A percentile compares a stretch with the other conserved stretches of the same genome.
These are phyloP conservation scores for Pseudorhiza aurosa DNA, from an alignment of 30 jellyfish, hydroid and myxozoan species.

Conservation along the genomic window DNA sequence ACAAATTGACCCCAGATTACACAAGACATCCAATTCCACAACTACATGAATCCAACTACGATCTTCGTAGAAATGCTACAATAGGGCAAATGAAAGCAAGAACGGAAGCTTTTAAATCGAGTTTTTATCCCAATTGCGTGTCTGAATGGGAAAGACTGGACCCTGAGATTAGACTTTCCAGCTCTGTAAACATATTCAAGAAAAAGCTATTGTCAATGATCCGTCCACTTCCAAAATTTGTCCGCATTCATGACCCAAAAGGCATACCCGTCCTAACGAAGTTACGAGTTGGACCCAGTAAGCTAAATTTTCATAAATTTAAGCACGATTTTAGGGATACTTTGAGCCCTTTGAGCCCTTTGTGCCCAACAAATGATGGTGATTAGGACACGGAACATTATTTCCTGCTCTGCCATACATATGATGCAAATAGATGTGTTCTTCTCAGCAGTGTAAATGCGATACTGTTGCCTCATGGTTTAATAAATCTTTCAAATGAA, in stretches of 20 bases:
- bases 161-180: conserved; percentile 46
- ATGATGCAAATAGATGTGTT: too few relatives aligned
- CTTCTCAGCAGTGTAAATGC: too few relatives aligned
- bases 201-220: conserved; percentile 13
- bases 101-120: conserved; percentile 25
- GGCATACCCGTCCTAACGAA: conserved; percentile 30
- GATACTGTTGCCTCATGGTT: too few relatives aligned
- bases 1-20: conserved; percentile 38
- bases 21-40: conserved; percentile 47
- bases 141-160: conserved; percentile 45
- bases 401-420: too few relatives aligned
- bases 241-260: conserved; percentile 43
- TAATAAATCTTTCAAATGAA: too few relatives aligned
- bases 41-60: conserved; percentile 17
- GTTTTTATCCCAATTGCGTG: conserved; percentile 43
- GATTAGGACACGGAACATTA: too few relatives aligned
- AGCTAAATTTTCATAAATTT: conserved; percentile 37
- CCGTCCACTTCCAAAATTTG: conserved; percentile 46
- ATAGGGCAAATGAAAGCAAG: conserved; percentile 27
- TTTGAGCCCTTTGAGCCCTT: too few relatives aligned
- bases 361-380: too few relatives aligned
- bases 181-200: conserved; percentile 45
- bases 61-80: conserved; percentile 22
- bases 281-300: conserved; percentile 58
- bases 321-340: conserved; percentile 10